Percentiles rank a stretch among this genome's conserved stretches.
phyloP scores from a whole-genome alignment of 1,140 invertebrate genomes.

The Berghia stephanieae region DNA sequence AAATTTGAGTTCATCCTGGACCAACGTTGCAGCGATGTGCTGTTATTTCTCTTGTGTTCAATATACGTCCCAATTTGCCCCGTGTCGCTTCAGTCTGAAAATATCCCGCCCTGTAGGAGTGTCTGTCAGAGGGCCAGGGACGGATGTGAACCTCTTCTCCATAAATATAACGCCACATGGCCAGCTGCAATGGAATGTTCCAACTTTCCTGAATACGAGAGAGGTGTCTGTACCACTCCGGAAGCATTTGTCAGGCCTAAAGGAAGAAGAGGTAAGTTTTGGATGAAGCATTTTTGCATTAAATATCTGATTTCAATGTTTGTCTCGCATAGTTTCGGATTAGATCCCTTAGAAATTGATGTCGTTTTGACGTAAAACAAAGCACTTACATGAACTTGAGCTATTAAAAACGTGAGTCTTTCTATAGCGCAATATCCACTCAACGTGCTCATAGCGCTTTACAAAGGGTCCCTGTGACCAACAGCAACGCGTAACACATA shows the following conservation, averaged over 20 bases:
- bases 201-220: constrained; percentile 55
- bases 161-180: constrained; percentile 60
- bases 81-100: constrained; percentile 51
- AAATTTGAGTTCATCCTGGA: constrained; percentile 56
- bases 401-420: too few relatives aligned
- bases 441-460: too few relatives aligned
- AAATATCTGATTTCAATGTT: too few relatives aligned
- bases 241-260: constrained; percentile 57
- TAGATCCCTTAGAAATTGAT: too few relatives aligned
- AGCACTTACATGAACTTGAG: too few relatives aligned
- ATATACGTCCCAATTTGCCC: constrained; percentile 64
- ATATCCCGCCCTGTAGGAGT: constrained; percentile 59
- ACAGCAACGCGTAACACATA: too few relatives aligned
- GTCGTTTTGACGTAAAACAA: too few relatives aligned
- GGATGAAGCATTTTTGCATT: too few relatives aligned
- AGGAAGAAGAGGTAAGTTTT: too few relatives aligned
- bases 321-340: too few relatives aligned
- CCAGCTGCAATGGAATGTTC: constrained; percentile 55
- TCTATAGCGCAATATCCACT: too few relatives aligned
- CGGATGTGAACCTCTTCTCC: constrained; percentile 61
- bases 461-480: too few relatives aligned
- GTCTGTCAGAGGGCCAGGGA: constrained; percentile 55
- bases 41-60: constrained; percentile 62
- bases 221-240: constrained; percentile 59
- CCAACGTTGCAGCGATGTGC: constrained; percentile 56